A percentile compares a stretch with the other conserved stretches of the same genome.
phyloP scores from a whole-genome alignment of 2,113 vertebrate genomes.

The Neotragus moschatus region DNA sequence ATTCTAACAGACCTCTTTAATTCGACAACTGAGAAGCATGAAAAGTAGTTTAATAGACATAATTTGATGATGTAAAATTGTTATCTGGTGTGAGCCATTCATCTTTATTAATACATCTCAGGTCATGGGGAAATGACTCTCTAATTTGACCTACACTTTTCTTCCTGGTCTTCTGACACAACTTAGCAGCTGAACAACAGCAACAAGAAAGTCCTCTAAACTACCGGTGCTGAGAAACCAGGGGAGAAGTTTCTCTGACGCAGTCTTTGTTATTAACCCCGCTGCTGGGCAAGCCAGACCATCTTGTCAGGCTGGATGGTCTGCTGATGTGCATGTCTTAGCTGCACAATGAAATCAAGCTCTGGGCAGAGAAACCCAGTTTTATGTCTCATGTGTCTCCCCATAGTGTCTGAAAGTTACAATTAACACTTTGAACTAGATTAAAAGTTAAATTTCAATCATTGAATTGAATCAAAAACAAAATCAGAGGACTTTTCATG shows the following conservation, averaged over 20 bases:
- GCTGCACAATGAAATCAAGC: background rate
- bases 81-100: conserved; percentile 46
- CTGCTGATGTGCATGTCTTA: background rate
- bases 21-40: conserved; percentile 55
- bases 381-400: background rate
- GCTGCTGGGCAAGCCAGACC: background rate
- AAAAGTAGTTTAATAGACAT: conserved; percentile 56
- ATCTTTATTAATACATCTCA: background rate
- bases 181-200: background rate
- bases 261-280: background rate
- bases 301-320: background rate
- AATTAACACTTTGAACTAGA: background rate
- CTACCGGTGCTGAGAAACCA: background rate
- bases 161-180: background rate
- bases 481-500: conserved; percentile 1
- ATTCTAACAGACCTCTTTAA: conserved; percentile 53
- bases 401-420: background rate
- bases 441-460: background rate
- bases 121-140: background rate
- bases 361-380: background rate
- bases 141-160: background rate
- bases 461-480: background rate
- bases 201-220: background rate
- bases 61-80: conserved; percentile 59
- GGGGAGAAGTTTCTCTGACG: background rate